These are phyloP conservation scores for Encarsia formosa DNA, from an alignment of 2,888 invertebrate species.

Conservation along the genomic window DNA sequence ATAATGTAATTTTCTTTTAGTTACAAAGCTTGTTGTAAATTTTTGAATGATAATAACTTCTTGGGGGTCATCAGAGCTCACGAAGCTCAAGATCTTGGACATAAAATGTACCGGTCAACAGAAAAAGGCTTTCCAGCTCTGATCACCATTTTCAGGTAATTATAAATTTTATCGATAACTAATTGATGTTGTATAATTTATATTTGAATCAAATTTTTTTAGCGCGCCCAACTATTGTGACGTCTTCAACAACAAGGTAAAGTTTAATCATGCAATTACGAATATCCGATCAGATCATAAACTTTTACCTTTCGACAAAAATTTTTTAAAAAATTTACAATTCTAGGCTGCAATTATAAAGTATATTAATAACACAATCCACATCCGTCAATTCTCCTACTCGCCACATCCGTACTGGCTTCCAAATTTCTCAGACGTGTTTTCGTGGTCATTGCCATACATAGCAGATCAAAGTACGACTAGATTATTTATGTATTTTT, in stretches of 20 bases:
- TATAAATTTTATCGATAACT: no score
- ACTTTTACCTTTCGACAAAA: background rate
- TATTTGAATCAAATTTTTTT: no score
- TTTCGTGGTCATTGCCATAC: conserved; percentile 23
- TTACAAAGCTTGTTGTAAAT: conserved; percentile 14
- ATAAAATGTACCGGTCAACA: conserved; percentile 5
- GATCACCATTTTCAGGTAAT: conserved; percentile 16
- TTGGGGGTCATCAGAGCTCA: conserved; percentile 19
- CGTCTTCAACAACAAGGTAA: conserved; percentile 20
- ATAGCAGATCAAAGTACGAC: conserved; percentile 16
- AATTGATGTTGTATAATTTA: no score
- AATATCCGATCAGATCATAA: background rate
- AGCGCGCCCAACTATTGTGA: conserved; percentile 25
- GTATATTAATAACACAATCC: conserved; percentile 5
- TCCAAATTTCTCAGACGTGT: conserved; percentile 15
- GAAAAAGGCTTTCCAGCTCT: conserved; percentile 14
- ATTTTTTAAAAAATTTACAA: background rate
- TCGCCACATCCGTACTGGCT: conserved; percentile 24
- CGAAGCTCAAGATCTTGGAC: conserved; percentile 22
- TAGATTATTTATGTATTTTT: background rate
- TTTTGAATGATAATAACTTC: conserved; percentile 10
- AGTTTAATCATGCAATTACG: background rate
- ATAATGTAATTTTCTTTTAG: no score
- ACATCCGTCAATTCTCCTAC: conserved; percentile 10
- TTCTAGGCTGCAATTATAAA: conserved; percentile 15